Percentiles rank a stretch among this genome's conserved stretches.
phyloP scores from a whole-genome alignment of 2,888 invertebrate species.

The Chouioia cunea region DNA sequence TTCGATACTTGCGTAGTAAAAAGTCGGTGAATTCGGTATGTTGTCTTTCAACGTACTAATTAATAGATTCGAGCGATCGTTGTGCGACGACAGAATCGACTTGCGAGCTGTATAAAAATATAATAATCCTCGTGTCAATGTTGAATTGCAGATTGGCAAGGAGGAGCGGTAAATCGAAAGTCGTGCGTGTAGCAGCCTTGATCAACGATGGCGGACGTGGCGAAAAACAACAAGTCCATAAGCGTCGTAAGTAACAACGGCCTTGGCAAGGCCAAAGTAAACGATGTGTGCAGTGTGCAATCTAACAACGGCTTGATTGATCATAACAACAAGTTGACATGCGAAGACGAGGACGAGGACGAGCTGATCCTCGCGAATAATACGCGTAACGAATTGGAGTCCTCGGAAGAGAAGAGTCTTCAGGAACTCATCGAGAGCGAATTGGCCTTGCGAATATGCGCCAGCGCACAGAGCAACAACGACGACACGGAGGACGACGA shows the following conservation, averaged over 20 bases:
- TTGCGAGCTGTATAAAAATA: too few species aligned
- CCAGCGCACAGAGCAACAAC: conserved; percentile 48
- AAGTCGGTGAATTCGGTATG: too few species aligned
- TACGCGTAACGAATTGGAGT: conserved; percentile 60
- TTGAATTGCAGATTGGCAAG: conserved; percentile 36
- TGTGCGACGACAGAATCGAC: too few species aligned
- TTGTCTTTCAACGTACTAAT: too few species aligned
- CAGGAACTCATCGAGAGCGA: conserved; percentile 66
- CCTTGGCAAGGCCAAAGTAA: conserved; percentile 53
- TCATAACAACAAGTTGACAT: conserved; percentile 62
- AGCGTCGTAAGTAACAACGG: conserved; percentile 64
- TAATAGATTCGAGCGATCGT: too few species aligned
- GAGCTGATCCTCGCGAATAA: conserved; percentile 61
- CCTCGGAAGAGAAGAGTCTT: conserved; percentile 65
- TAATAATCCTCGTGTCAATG: too few species aligned
- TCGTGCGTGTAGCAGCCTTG: not conserved
- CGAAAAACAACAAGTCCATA: conserved; percentile 64
- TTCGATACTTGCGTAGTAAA: too few species aligned
- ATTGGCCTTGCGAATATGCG: conserved; percentile 62
- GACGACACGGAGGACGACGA: conserved; percentile 46
- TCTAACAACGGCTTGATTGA: conserved; percentile 69
- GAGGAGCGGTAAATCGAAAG: conserved; percentile 2
- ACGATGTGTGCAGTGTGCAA: conserved; percentile 63
- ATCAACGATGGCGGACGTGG: conserved; percentile 65
- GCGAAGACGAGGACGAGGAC: conserved; percentile 60